Evolutionary conservation across 2,888 invertebrate species (phyloP), one percentile per base, ranked within the genome.

Genomic region (Salticus scenicus): DNA sequence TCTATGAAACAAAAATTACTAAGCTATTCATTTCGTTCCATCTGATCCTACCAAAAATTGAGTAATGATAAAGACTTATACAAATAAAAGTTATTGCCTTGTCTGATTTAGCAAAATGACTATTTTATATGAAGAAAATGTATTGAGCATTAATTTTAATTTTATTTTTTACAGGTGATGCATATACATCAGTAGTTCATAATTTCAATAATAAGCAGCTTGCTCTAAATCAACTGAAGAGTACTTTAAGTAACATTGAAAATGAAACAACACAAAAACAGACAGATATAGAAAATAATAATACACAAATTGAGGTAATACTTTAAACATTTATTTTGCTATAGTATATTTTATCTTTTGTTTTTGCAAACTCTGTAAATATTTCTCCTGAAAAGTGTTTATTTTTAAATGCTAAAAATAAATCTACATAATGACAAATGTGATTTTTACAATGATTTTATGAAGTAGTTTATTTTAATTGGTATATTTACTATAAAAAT

Each of bases 201-300:
- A 94, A 94, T 51, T 93, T 94, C 72, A 94, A 93, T 87, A 94
- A 94, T 91, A 95, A 95, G 92, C 94, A 96, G 93, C 94, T 95
- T 47, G 92, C 94, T n/a, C 92, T 95, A 47, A 94, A 94, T 88
- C 94, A 94, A 90, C 91, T 95, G 88, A 93, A 94, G 91, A 94
- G 94, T 89, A 95, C 95, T 91, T 92, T 95, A 71, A 94, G 90
- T 66, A 89, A 90, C 73, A 88, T 90, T 67, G 91, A 92, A 87
- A 90, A 89, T 83, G 91, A 92, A 33, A 91, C 91, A 20, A 94
- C 95, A 87, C 93, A 93, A 33, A 97, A 96, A 92, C 94, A 95
- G 90, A 91, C 94, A 1, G 97, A 97, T 90, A 94, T 97, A 80
- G 95, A 96, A 89, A 94, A 94, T 74, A 96, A 95, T 91, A 95